Base-by-base conservation (phyloP, 2,797 vertebrate species). In the Alauda arvensis region DNA sequence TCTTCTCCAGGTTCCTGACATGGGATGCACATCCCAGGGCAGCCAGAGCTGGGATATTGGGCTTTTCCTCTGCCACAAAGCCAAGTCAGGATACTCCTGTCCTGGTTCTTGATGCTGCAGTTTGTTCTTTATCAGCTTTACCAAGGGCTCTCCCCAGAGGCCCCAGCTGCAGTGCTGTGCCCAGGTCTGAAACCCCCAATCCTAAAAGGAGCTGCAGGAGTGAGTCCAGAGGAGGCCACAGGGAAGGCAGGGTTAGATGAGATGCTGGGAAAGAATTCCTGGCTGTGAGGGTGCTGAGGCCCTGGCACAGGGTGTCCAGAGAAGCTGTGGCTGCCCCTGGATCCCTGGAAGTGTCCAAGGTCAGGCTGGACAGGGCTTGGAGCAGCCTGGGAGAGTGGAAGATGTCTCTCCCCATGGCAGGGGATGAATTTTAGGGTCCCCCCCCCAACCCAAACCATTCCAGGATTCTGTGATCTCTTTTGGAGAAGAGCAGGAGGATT, bases 381-480 rank as follows among this genome's bases (percentile, higher is more conserved):
- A 76, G 18, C 51, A 23, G 0, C 12, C 20, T 68, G 77, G 24
- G n/a, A 1, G 0, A 2, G 29, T 75, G 43, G 5, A 7, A 81
- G 4, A 6, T 33, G 37, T 61, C 37, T 8, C n/a, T 80, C 40
- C 13, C 14, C 17, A 1, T 15, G 62, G 28, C 19, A 29, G 10
- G 24, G 28, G 2, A 20, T 16, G 43, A 31, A 11, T 3, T 68
- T 28, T 45, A 33, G 31, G 45, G 3, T 52, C 20, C 4, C 10
- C 34, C 34, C 51, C 20, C 33, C 29, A 34, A 10, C 13, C 17
- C 17, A 68, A 51, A 13, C 29, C 57, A n/a, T 34, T 16, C 29
- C 39, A 20, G 40, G 21, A 31, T 34, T 39, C 85, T 81, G 37
- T 31, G 53, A 12, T 2, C 12, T 43, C 20, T 23, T 42, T 21